phyloP scores from a whole-genome alignment of 2,888 invertebrate species.

The Mystacides longicornis region DNA sequence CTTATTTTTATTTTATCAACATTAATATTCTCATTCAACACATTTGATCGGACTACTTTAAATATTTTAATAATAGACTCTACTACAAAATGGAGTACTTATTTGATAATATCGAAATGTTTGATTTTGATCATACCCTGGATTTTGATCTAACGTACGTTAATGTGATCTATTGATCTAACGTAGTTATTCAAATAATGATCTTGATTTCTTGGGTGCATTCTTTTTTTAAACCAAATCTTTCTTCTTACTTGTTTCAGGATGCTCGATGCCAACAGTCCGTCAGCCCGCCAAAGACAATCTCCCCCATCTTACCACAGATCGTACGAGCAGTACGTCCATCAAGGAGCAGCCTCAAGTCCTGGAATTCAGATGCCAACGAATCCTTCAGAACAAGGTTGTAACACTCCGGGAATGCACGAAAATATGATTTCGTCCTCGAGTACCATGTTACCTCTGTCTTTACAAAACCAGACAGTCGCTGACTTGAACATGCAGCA shows the following conservation, averaged over 20 bases:
- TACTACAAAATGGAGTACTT: not conserved
- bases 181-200: too few relatives aligned
- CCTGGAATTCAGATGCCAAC: constrained; percentile 25
- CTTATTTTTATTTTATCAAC: too few relatives aligned
- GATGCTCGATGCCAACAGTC: constrained; percentile 43
- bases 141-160: not conserved
- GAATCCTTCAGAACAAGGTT: constrained; percentile 11
- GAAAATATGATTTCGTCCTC: constrained; percentile 16
- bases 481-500: constrained; percentile 44
- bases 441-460: constrained; percentile 12
- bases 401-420: constrained; percentile 12
- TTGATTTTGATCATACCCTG: not conserved
- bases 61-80: too few relatives aligned
- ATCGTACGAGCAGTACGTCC: constrained; percentile 47
- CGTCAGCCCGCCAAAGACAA: constrained; percentile 32
- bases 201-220: too few relatives aligned
- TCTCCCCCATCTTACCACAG: constrained; percentile 48
- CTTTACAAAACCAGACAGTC: constrained; percentile 25
- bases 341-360: constrained; percentile 38
- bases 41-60: too few relatives aligned
- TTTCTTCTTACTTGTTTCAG: constrained; percentile 13
- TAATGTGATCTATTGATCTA: too few relatives aligned
- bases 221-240: not conserved
- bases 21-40: too few relatives aligned
- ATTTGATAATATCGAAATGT: not conserved